phyloP scores from a whole-genome alignment of 2,113 vertebrate genomes.

The Felis catus region F.catus_Fca126_mat1.0 CM031419.1:116447001-116447500 shows the following conservation, averaged over 20 bases:
- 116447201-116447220: background rate
- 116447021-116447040: conserved; percentile 74
- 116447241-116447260: background rate
- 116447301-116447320: background rate
- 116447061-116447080: conserved; percentile 60
- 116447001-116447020: conserved; percentile 46
- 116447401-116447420: background rate
- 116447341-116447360: background rate
- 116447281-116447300: background rate
- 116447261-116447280: background rate
- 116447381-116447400: background rate
- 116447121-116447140: background rate
- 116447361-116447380: background rate
- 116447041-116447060: conserved; percentile 60
- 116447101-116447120: background rate
- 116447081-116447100: conserved; percentile 48
- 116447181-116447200: background rate
- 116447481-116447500: background rate
- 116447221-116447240: conserved; percentile 23
- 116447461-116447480: background rate
- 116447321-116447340: background rate
- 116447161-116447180: background rate
- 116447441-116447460: background rate
- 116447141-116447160: background rate
- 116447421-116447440: background rate